Evolutionary conservation across 2,888 invertebrate species (phyloP).

Genomic region (Platynereis dumerilii): DNA sequence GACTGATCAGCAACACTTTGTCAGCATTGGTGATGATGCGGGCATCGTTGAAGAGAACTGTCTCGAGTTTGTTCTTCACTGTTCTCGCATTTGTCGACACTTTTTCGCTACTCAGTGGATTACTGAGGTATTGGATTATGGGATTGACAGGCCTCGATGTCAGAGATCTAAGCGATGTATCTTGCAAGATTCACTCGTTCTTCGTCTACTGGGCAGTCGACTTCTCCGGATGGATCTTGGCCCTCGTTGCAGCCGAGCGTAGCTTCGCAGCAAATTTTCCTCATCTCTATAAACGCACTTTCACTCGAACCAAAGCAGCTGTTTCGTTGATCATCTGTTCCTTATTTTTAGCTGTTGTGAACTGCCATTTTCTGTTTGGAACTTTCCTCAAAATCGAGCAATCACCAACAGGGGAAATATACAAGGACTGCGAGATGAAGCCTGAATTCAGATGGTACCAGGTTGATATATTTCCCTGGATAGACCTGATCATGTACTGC

Average conservation of each 20-base stretch:
- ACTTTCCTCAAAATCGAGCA: not conserved
- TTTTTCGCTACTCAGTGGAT: not conserved
- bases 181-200: not conserved
- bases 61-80: not conserved
- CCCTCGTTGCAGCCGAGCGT: not conserved
- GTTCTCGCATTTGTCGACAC: conserved; percentile 6
- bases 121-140: not conserved
- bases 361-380: not conserved
- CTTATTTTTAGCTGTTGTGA: not conserved
- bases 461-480: not conserved
- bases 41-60: not conserved
- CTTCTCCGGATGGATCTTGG: not conserved
- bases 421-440: not conserved
- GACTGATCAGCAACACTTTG: not conserved
- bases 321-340: not conserved
- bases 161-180: not conserved
- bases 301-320: not conserved
- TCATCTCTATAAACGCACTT: not conserved
- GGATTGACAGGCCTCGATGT: not conserved
- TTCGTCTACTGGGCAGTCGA: not conserved
- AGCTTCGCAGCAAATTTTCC: not conserved
- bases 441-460: not conserved
- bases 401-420: not conserved
- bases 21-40: conserved; percentile 2
- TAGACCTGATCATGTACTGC: not conserved